Evolutionary conservation across 2,888 invertebrate species (phyloP).

Genomic region (Agriopis aurantiaria): DNA sequence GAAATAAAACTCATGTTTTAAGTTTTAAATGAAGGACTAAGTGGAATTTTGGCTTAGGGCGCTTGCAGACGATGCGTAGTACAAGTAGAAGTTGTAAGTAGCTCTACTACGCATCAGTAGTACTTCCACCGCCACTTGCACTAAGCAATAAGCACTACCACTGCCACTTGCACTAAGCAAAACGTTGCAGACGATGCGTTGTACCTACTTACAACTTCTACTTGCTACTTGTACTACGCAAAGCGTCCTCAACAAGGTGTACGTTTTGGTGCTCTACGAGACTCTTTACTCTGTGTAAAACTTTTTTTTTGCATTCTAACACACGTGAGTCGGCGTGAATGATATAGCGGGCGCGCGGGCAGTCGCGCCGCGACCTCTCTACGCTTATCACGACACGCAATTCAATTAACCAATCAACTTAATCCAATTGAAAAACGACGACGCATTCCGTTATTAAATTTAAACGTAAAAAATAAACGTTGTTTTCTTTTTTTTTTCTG

Average conservation of each 20-base stretch:
- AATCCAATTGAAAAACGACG: slow-evolving; percentile 61
- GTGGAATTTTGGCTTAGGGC: background rate
- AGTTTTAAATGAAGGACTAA: background rate
- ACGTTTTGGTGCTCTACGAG: slow-evolving; percentile 60
- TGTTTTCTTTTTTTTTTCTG: background rate
- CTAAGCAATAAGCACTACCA: no score
- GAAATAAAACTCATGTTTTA: background rate
- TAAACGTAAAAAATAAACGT: slow-evolving; percentile 9
- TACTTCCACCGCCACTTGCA: no score
- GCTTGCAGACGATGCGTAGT: no score
- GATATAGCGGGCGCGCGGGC: slow-evolving; percentile 72
- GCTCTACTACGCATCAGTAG: no score
- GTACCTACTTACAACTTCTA: no score
- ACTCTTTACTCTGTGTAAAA: slow-evolving; percentile 70
- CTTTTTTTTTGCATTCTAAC: slow-evolving; percentile 77
- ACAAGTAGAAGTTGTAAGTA: no score
- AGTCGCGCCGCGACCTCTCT: slow-evolving; percentile 79
- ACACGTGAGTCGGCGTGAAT: slow-evolving; percentile 79
- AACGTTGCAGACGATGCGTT: no score
- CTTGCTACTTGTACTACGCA: no score
- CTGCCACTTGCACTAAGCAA: no score
- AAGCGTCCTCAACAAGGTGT: background rate
- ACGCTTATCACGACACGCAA: slow-evolving; percentile 76
- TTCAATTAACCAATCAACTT: slow-evolving; percentile 71
- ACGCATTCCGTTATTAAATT: slow-evolving; percentile 34